Conservation (phyloP, 2,797 vertebrate genomes). For the Lithobates sylvaticus region DNA sequence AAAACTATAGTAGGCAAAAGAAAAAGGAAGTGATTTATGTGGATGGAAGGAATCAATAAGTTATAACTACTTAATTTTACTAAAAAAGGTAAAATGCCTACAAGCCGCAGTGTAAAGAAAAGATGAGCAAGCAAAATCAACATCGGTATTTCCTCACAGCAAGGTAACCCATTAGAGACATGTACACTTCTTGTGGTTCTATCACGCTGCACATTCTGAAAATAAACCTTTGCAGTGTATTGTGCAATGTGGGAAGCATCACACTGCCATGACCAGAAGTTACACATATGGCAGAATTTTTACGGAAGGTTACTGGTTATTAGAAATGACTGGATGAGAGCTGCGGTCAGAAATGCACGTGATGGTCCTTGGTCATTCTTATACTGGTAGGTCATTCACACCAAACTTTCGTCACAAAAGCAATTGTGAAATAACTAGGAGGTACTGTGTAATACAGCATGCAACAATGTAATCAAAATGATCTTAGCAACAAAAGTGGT, state of each 20-base stretch:
- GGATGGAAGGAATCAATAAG: not conserved
- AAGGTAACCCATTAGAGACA: not conserved
- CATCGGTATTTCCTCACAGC: constrained; percentile 10
- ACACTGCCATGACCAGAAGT: constrained; percentile 42
- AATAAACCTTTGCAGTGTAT: constrained; percentile 31
- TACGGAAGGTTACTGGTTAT: constrained; percentile 44
- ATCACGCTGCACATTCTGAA: constrained; percentile 33
- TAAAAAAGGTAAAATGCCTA: constrained; percentile 19
- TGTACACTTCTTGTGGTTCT: constrained; percentile 30
- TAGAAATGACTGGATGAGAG: constrained; percentile 47
- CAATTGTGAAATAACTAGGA: constrained; percentile 47
- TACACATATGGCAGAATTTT: constrained; percentile 44
- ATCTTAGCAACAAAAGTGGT: not conserved
- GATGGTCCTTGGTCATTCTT: constrained; percentile 22
- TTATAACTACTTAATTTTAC: not conserved
- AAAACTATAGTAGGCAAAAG: too few relatives aligned
- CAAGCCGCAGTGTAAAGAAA: not conserved
- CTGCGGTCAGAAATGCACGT: constrained; percentile 44
- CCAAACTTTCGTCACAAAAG: constrained; percentile 20
- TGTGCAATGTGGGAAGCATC: constrained; percentile 52
- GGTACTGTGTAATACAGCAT: constrained; percentile 1
- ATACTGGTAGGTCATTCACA: not conserved
- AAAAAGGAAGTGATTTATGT: too few relatives aligned
- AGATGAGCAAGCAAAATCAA: constrained; percentile 34
- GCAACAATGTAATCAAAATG: not conserved